Evolutionary conservation across 2,797 vertebrate species (phyloP), one percentile per base, ranked within the genome.

Genomic region (Hemitrygon akajei): DNA sequence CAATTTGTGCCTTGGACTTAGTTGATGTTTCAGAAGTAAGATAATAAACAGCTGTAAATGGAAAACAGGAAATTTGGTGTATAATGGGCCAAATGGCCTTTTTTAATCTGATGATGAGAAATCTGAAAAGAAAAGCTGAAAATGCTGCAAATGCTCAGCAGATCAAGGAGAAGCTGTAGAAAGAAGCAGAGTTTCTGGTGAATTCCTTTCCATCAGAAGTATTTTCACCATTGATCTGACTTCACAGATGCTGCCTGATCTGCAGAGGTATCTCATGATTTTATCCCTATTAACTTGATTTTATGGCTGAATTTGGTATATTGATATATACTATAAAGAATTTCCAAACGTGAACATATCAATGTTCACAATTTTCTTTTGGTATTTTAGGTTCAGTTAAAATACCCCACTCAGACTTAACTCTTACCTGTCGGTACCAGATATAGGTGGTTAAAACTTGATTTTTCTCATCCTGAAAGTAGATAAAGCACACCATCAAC

Each of bases 391-490:
- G 34, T 79, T 79, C 2, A 79, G 34, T 34, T 30, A 77, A 56
- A 87, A n/a, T 87, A 4, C 14, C 7, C 84, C 84, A 87, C 58
- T 87, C 30, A 14, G 4, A 75, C 20, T 75, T 20, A 80, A 16
- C 16, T 40, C 96, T 96, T 95, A 99, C 98, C 98, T 99, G 99
- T 94, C 98, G 97, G 95, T 99, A 99, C 99, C 99, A 99, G 94
- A 99, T 97, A 34, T 99, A 99, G 0, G 98, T 99, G 84, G 98
- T 99, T 95, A 99, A 95, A 73, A 99, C 98, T 95, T 99, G 99
- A 95, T 99, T 99, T 96, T 99, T 99, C 95, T 99, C 98, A 94
- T 99, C 98, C 99, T 99, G 95, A 93, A 92, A 94, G 58, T 79
- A 9, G 69, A 93, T 27, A 82, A 93, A 93, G 27, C 5, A 34